These are phyloP conservation scores for Bombus waltoni DNA, from an alignment of 1,140 invertebrate species.

Conservation along the genomic window DNA sequence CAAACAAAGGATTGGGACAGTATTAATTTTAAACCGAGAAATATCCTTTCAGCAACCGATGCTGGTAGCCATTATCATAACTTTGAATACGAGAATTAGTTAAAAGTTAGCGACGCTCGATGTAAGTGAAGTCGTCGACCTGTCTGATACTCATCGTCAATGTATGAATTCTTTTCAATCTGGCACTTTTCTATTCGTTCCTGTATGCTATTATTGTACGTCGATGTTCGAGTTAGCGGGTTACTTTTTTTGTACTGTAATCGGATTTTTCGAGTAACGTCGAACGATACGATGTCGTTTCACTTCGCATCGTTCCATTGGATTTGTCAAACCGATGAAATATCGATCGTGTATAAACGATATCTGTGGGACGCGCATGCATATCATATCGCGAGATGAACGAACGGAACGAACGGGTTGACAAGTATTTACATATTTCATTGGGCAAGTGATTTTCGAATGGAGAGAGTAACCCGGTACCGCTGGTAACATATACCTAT, in stretches of 20 bases:
- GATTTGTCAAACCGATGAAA: background rate
- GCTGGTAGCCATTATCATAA: too few species aligned
- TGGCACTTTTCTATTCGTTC: slow-evolving; percentile 24
- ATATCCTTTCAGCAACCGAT: background rate
- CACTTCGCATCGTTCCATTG: slow-evolving; percentile 6
- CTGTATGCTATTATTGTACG: slow-evolving; percentile 9
- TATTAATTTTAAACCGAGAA: background rate
- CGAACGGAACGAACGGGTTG: background rate
- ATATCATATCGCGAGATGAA: slow-evolving; percentile 24
- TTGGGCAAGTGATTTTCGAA: background rate
- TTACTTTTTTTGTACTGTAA: slow-evolving; percentile 24
- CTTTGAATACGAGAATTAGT: background rate
- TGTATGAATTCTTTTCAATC: slow-evolving; percentile 8
- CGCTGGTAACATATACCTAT: slow-evolving; percentile 55
- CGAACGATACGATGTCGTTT: slow-evolving; percentile 3
- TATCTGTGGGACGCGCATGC: slow-evolving; percentile 12
- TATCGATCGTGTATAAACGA: background rate
- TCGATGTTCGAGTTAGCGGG: slow-evolving; percentile 16
- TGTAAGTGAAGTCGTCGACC: background rate
- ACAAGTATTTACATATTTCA: background rate
- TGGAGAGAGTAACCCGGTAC: slow-evolving; percentile 39
- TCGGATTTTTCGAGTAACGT: background rate
- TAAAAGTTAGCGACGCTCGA: background rate
- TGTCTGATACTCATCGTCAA: slow-evolving; percentile 10
- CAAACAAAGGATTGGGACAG: background rate